Base-by-base conservation (phyloP, 2,888 invertebrate genomes). In the Trisateles emortualis region DNA sequence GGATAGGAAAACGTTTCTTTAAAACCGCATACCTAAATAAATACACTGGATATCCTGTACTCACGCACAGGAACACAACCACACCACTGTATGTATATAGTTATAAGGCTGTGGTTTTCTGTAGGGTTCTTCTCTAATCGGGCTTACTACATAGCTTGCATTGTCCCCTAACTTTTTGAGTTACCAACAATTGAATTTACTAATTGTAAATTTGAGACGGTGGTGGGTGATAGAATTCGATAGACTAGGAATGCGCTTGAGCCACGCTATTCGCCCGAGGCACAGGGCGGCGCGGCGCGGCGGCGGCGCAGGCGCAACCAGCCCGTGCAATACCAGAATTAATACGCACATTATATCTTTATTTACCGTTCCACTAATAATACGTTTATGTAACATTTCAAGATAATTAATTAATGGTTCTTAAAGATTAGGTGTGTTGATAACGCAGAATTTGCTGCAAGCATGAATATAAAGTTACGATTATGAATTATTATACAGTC, bases 311-410 rank as follows among this genome's bases (percentile, higher is more conserved):
- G 33, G 68, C 57, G 62, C 56, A 64, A 67, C 63, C 63, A 59
- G 24, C 4, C 33, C 26, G 76, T 74, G 77, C 78, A 68, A 73
- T 76, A 77, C 73, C 74, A 72, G 64, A 67, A 64, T 71, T 78
- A 76, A 72, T 76, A 76, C 71, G 68, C 68, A 67, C 59, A 76
- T 77, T 79, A 79, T 71, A 76, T 75, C 76, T 81, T 76, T 80
- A 82, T 84, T 80, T 78, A 79, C 81, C 77, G 81, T 81, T 76
- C 68, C 69, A 68, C 75, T 88, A 86, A 87, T 87, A 82, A 85
- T 77, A 44, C 75, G 79, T 79, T 83, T 72, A 77, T 72, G 77
- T 82, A 72, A 83, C 76, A 75, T 86, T 86, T 84, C 78, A 83
- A 86, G 81, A 76, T 64, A 79, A 81, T 58, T 87, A 87, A 85